Evolutionary conservation across 2,113 vertebrate genomes (phyloP).

Genomic region (Dasyurus viverrinus): DNA sequence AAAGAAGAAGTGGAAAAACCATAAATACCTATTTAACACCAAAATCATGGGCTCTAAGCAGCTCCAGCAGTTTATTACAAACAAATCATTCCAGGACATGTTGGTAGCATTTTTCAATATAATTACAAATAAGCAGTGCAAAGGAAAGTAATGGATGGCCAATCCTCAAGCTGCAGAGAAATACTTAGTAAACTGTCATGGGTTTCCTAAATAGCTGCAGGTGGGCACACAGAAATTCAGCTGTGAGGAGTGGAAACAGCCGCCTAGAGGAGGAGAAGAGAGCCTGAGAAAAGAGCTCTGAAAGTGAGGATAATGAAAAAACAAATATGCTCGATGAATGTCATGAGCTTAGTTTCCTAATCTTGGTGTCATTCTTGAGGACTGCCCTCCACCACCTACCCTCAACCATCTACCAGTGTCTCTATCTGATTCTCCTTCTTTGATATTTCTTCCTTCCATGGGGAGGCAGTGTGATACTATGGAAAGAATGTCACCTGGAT

Average conservation of each 20-base stretch:
- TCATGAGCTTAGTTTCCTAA: neutral
- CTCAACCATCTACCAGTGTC: neutral
- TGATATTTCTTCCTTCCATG: neutral
- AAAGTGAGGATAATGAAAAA: neutral
- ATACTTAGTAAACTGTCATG: neutral
- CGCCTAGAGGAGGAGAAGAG: neutral
- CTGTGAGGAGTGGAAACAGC: neutral
- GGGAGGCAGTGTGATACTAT: neutral
- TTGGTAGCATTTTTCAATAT: neutral
- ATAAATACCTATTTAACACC: neutral
- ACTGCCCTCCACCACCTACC: neutral
- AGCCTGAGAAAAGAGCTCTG: neutral
- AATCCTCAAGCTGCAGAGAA: neutral
- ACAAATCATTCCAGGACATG: neutral
- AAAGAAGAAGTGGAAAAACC: fast-evolving
- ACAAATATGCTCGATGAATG: neutral
- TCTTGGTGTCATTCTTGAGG: neutral
- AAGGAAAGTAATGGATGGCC: neutral
- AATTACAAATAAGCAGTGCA: neutral
- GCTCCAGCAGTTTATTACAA: neutral
- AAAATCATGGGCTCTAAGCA: neutral
- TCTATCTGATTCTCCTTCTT: neutral
- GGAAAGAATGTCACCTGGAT: neutral
- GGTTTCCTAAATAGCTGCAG: neutral
- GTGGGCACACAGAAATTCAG: neutral